A percentile compares a stretch with the other conserved stretches of the same genome.
Conservation (phyloP, 2,888 invertebrate species). For the Chrysolina oricalcia region DNA sequence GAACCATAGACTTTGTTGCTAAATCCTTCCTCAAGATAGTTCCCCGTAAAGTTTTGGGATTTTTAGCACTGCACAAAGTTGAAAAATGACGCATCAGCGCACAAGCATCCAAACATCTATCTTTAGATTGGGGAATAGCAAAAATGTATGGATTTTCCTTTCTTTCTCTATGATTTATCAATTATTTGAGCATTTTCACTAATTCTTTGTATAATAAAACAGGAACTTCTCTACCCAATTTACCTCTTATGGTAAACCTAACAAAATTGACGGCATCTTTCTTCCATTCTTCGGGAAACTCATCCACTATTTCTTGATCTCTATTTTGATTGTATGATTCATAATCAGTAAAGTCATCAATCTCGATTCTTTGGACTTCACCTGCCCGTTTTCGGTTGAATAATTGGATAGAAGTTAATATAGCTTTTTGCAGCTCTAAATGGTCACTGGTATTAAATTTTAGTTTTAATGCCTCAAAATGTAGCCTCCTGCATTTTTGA, state of each 20-base stretch:
- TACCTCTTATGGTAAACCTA: constrained; percentile 27
- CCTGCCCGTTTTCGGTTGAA: constrained; percentile 3
- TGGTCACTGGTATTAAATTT: not conserved
- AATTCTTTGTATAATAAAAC: constrained; percentile 6
- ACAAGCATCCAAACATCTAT: constrained; percentile 20
- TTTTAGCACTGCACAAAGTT: not conserved
- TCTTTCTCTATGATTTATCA: not conserved
- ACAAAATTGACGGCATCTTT: constrained; percentile 26
- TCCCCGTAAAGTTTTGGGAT: constrained; percentile 16
- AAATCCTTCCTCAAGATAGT: constrained; percentile 12
- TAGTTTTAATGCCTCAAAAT: constrained; percentile 14
- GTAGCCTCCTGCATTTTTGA: not conserved
- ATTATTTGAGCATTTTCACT: not conserved
- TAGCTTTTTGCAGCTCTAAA: constrained; percentile 8
- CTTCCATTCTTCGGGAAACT: constrained; percentile 26
- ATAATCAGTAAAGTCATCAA: constrained; percentile 22
- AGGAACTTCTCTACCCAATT: constrained; percentile 21
- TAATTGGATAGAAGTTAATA: constrained; percentile 14
- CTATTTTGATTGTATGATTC: constrained; percentile 26
- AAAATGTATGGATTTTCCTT: not conserved
- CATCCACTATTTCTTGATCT: constrained; percentile 15
- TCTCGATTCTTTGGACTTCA: constrained; percentile 1
- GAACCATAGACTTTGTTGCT: not conserved
- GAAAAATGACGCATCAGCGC: not conserved
- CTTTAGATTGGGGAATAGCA: not conserved